These are phyloP conservation scores for Drosophila monieri DNA, from an alignment of 2,888 invertebrate species.

Conservation along the genomic window DNA sequence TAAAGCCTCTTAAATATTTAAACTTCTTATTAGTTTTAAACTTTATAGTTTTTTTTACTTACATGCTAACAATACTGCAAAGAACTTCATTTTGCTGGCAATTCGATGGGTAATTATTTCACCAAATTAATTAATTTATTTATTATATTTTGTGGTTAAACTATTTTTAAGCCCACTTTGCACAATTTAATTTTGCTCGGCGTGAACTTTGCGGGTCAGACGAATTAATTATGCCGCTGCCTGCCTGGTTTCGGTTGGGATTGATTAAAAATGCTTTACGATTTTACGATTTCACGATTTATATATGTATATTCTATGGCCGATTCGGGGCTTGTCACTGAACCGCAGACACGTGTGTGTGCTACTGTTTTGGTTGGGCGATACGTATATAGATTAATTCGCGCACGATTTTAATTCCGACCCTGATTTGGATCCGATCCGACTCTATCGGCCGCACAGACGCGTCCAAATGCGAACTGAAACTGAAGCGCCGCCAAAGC, in stretches of 20 bases:
- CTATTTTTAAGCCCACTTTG: conserved; percentile 33
- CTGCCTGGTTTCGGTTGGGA: conserved; percentile 30
- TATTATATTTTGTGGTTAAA: conserved; percentile 7
- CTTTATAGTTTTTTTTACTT: conserved; percentile 43
- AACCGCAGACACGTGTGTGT: conserved; percentile 67
- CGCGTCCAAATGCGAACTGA: conserved; percentile 78
- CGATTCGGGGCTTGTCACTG: conserved; percentile 64
- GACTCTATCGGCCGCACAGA: conserved; percentile 64
- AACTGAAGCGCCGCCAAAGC: conserved; percentile 55
- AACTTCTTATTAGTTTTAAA: not conserved
- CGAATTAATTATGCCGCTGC: conserved; percentile 50
- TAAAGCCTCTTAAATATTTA: too few relatives aligned
- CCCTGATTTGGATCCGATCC: conserved; percentile 31
- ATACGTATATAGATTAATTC: conserved; percentile 27
- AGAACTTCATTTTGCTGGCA: conserved; percentile 73
- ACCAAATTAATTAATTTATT: conserved; percentile 1
- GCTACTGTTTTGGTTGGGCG: conserved; percentile 28
- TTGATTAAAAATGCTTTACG: conserved; percentile 58
- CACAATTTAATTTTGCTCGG: conserved; percentile 46
- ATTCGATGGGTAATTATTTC: not conserved
- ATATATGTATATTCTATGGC: conserved; percentile 26
- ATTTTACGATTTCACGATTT: conserved; percentile 39
- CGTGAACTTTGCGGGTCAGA: conserved; percentile 63
- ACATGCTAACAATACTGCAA: conserved; percentile 78
- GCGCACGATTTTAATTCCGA: conserved; percentile 34